Evolutionary conservation across 1,140 invertebrate genomes (phyloP).

Genomic region (Drosophila orena): DNA sequence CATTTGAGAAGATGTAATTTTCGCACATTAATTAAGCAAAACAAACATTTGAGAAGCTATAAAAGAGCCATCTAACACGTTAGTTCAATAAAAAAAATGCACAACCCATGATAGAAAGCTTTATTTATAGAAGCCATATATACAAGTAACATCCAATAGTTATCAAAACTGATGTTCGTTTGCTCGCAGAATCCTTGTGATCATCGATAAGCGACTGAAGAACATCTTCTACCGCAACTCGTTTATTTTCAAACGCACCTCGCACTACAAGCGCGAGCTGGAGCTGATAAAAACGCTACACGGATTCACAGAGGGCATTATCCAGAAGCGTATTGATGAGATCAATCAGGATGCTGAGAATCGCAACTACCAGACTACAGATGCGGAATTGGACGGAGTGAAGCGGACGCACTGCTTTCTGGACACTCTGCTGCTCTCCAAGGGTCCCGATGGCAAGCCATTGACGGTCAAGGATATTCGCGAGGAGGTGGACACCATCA

Average conservation of each 20-base stretch:
- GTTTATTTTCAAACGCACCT: constrained; percentile 21
- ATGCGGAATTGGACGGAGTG: constrained; percentile 13
- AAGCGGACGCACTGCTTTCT: constrained; percentile 85
- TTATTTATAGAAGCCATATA: too few relatives aligned
- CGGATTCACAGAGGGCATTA: constrained; percentile 58
- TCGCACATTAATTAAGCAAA: not conserved
- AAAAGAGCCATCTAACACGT: too few relatives aligned
- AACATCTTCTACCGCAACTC: constrained; percentile 50
- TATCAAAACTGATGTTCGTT: not conserved
- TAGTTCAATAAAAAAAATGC: not conserved
- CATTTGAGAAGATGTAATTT: not conserved
- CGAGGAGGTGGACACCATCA: constrained; percentile 89
- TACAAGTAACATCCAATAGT: too few relatives aligned
- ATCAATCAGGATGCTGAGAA: constrained; percentile 43
- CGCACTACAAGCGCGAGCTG: constrained; percentile 26
- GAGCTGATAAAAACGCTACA: constrained; percentile 37
- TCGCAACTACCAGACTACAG: constrained; percentile 6
- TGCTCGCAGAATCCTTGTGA: constrained; percentile 40
- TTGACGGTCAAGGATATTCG: constrained; percentile 87
- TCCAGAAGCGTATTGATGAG: constrained; percentile 44
- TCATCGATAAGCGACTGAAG: constrained; percentile 50
- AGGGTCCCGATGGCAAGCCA: constrained; percentile 84
- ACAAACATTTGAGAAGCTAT: too few relatives aligned
- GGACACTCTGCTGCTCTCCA: constrained; percentile 88
- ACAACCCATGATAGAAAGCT: too few relatives aligned